Evolutionary conservation across 2,888 invertebrate species (phyloP), one percentile per base, ranked within the genome.

Genomic region (Iselma pallidipennis): DNA sequence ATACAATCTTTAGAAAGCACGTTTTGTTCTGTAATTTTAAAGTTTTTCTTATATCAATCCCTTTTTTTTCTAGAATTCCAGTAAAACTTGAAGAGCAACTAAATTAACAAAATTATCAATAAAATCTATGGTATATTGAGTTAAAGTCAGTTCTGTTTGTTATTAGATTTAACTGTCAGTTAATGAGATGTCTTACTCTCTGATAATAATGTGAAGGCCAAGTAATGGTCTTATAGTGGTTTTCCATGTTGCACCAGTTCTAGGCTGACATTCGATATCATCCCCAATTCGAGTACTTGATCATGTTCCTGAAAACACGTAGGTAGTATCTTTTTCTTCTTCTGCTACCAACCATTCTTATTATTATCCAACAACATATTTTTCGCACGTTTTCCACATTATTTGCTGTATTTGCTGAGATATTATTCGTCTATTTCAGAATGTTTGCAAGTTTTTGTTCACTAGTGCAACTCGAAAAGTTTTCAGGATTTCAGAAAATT

Each of bases 221-320:
- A 63, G 65, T 67, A 65, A 69, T 58, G 63, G 71, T 72, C n/a
- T n/a, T 69, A 69, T 74, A 74, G 74, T 74, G 74, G 72, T 73
- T 74, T 74, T 72, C 68, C 72, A 60, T 74, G 74, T 74, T 60
- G 61, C 64, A 54, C 49, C 66, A 52, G 60, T 60, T 58, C 45
- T 12, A 50, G 49, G 48, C 67, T 69, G 72, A 70, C 70, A 74
- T 65, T 58, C 69, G 71, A 74, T 74, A 72, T 74, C 68, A 74
- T 73, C 72, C 72, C 59, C 54, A 63, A 52, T 61, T 61, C 51
- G 51, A 61, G 62, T 66, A 73, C 71, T 74, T 71, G 67, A 67
- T 72, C 72, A 72, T 73, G 71, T 68, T 66, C 67, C 58, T 57
- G 61, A 53, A 9, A 57, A 57, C 58, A 62, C 58, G 26, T 42